These are phyloP conservation scores for Crotalus viridis DNA, from an alignment of 2,113 vertebrate species.

Conservation along the genomic window DNA sequence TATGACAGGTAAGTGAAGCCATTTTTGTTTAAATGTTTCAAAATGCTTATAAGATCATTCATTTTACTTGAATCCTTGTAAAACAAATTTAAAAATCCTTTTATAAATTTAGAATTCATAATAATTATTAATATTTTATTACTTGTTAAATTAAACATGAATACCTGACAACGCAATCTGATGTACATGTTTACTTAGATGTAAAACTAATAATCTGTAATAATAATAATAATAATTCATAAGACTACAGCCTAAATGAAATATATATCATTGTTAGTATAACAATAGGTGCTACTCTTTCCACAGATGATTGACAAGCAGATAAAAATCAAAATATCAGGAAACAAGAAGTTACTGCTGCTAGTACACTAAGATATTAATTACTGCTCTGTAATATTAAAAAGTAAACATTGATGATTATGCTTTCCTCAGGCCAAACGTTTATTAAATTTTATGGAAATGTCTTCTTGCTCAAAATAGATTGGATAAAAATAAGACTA, in stretches of 20 bases:
- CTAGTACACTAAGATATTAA: background rate
- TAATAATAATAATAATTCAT: background rate
- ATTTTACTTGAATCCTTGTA: background rate
- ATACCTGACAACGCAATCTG: background rate
- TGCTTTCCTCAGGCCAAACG: conserved; percentile 8
- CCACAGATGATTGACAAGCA: conserved; percentile 10
- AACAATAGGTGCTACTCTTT: conserved; percentile 1
- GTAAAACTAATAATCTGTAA: background rate
- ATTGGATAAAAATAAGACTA: background rate
- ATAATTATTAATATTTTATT: background rate
- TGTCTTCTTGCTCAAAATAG: background rate
- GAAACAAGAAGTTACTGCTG: conserved; percentile 7
- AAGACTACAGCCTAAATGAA: background rate
- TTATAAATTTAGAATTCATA: background rate
- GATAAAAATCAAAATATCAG: conserved; percentile 15
- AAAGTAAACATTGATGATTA: background rate
- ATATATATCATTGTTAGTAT: background rate
- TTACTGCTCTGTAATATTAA: conserved; percentile 19
- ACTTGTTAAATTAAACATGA: background rate
- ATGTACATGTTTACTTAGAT: background rate
- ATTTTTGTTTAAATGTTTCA: background rate
- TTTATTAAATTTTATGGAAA: conserved; percentile 16
- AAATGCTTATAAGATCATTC: background rate
- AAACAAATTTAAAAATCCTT: background rate
- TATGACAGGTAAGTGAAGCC: conserved; percentile 79